Evolutionary conservation across 2,888 invertebrate species (phyloP).

Genomic region (Euplagia quadripunctaria): DNA sequence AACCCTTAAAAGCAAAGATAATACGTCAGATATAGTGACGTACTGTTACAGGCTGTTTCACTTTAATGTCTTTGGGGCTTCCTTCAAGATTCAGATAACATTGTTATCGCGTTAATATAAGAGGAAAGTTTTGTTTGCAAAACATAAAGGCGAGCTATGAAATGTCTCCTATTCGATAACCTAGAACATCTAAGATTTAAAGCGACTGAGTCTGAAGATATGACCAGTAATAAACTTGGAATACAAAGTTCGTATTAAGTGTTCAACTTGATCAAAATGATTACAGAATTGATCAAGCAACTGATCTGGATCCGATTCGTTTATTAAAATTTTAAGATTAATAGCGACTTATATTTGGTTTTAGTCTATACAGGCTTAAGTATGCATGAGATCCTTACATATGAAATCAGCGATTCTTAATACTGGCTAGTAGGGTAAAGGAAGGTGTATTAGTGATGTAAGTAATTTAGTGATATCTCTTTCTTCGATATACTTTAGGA

Average conservation of each 20-base stretch:
- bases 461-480: too few relatives aligned
- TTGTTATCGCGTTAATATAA: background rate
- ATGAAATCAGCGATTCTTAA: too few relatives aligned
- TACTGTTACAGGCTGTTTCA: constrained; percentile 1
- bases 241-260: background rate
- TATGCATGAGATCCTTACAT: too few relatives aligned
- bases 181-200: background rate
- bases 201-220: background rate
- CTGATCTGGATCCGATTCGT: background rate
- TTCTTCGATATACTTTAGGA: too few relatives aligned
- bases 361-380: too few relatives aligned
- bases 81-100: background rate
- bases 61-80: constrained; percentile 6
- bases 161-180: background rate
- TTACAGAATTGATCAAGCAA: background rate
- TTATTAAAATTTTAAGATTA: background rate
- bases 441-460: too few relatives aligned
- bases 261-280: background rate
- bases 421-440: too few relatives aligned
- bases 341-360: too few relatives aligned
- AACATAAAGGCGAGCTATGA: constrained; percentile 8
- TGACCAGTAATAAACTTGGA: background rate
- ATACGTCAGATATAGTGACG: background rate
- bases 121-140: background rate
- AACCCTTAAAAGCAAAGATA: background rate